Conservation (phyloP, 2,113 vertebrate species). For the Phaetusa simplex region DNA sequence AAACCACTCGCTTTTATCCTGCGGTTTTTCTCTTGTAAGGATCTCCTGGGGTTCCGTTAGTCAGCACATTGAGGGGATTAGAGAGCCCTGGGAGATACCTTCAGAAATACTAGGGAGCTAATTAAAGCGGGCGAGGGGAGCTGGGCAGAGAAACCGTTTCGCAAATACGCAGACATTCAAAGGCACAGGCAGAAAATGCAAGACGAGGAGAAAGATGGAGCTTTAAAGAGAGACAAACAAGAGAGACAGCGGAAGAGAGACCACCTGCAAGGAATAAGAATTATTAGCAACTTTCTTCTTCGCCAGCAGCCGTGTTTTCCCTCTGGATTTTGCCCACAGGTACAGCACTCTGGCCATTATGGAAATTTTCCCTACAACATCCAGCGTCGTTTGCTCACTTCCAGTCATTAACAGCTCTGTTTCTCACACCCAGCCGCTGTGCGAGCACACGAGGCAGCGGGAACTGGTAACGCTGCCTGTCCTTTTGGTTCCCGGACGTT, state of each 20-base stretch:
- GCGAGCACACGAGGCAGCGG: neutral
- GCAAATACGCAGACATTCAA: neutral
- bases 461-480: neutral
- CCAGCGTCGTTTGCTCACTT: neutral
- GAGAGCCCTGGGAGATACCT: constrained; percentile 7
- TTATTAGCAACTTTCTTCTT: neutral
- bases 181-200: neutral
- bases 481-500: neutral
- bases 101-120: neutral
- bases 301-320: neutral
- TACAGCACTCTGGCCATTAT: neutral
- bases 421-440: neutral
- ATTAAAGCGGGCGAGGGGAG: constrained; percentile 3
- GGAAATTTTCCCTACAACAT: neutral
- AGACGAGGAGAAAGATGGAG: neutral
- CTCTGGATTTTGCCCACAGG: neutral
- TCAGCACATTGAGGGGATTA: constrained; percentile 1
- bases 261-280: neutral
- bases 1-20: constrained; percentile 11
- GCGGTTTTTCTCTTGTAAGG: neutral
- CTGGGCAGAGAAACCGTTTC: neutral
- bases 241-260: neutral
- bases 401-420: neutral
- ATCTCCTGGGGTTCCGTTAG: neutral
- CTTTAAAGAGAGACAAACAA: neutral